Conservation (phyloP, 1,140 invertebrate genomes). For the Neoseiulus cucumeris region DNA sequence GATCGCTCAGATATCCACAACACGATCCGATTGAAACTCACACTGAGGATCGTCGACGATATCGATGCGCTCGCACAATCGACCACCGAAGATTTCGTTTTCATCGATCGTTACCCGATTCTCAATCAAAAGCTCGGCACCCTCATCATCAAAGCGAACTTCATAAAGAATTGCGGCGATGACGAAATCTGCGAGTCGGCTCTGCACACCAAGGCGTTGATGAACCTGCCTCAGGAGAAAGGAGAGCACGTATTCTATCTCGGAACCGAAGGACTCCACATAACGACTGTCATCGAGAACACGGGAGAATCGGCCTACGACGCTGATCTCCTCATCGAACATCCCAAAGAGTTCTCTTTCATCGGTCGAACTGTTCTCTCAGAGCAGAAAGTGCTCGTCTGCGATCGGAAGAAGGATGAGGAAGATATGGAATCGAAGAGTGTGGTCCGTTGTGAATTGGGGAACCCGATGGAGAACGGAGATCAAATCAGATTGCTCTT, state of each 20-base stretch:
- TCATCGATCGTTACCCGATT: background rate
- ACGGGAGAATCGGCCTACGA: constrained; percentile 73
- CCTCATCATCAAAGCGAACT: background rate
- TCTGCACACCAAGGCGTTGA: constrained; percentile 42
- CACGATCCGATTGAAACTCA: background rate
- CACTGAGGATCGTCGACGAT: background rate
- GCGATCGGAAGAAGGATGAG: background rate
- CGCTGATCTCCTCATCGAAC: constrained; percentile 53
- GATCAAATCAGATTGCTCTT: constrained; percentile 11
- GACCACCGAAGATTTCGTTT: background rate
- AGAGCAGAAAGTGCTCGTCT: constrained; percentile 19
- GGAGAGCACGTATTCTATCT: constrained; percentile 25
- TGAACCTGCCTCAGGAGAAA: constrained; percentile 25
- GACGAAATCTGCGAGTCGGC: constrained; percentile 76
- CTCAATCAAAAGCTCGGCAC: background rate
- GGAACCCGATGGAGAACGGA: constrained; percentile 58
- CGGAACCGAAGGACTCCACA: constrained; percentile 50
- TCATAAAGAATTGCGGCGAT: constrained; percentile 1
- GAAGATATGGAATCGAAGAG: constrained; percentile 40
- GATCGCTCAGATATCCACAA: constrained; percentile 4
- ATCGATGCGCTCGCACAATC: background rate
- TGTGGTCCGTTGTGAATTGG: constrained; percentile 53
- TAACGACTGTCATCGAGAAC: constrained; percentile 55
- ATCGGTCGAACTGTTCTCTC: constrained; percentile 34
- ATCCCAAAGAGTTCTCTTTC: constrained; percentile 55